Base-by-base conservation (phyloP, 2,113 vertebrate species). In the Toxotes chatareus region DNA sequence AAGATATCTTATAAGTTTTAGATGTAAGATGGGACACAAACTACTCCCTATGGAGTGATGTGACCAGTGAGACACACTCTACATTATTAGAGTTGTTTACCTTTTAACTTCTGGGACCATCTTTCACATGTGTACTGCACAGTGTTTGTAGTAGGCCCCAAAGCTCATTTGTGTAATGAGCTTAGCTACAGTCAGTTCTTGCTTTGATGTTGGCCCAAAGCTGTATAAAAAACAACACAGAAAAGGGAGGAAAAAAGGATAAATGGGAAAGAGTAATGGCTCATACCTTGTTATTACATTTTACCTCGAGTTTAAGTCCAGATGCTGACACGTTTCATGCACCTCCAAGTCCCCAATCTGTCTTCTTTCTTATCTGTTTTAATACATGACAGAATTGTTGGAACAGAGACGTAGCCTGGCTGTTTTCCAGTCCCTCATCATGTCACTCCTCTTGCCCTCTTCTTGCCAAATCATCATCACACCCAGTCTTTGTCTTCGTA, bases 141-240 rank as follows among this genome's bases (percentile, higher is more conserved):
- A 0, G 34, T 70, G 71, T 66, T 61, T 40, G 55, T 65, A 51
- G 44, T 9, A 4, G 75, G 34, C 70, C 70, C 76, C 76, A 64
- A 63, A 82, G 86, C 83, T 88, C 71, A 74, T 93, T 92, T 87
- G 68, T 86, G n/a, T 91, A 91, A 93, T 86, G 77, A 90, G 89
- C 89, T 91, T 84, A 68, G 72, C 65, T 16, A 2, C 36, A 65
- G 77, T 21, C 63, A 49, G 40, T 31, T 27, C 21, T 44, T 31
- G 56, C 88, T 88, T 91, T 92, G 82, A 89, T 88, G 87, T 88
- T 51, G 68, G 55, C 56, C n/a, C 64, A 51, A 62, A 81, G 56
- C 78, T 76, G n/a, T n/a, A 57, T 82, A 79, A 76, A 84, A 76
- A 71, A 49, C n/a, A 67, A 68, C 34, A 47, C 0, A 0, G 46